Percentiles rank a stretch among this genome's conserved stretches.
phyloP scores from a whole-genome alignment of 2,113 vertebrate genomes.

The Tursiops truncatus region DNA sequence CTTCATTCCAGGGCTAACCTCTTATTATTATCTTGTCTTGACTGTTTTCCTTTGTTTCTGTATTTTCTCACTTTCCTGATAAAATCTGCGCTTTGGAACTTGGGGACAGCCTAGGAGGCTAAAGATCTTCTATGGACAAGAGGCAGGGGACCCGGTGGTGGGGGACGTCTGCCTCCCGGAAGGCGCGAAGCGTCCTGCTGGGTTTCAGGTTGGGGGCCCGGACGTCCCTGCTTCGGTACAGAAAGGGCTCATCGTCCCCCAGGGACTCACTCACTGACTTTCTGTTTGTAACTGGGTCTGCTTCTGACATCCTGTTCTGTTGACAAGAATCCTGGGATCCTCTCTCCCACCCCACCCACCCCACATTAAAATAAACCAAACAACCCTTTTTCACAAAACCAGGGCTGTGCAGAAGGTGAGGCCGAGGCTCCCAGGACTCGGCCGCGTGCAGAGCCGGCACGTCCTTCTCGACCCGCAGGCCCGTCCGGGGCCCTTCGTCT shows the following conservation, averaged over 20 bases:
- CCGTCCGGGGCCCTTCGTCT: not conserved
- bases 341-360: not conserved
- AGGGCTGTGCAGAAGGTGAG: not conserved
- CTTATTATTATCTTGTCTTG: accelerated
- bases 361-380: not conserved
- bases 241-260: not conserved
- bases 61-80: not conserved
- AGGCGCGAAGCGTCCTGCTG: no score
- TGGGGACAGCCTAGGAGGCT: not conserved
- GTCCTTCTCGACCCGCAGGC: no score
- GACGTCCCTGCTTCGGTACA: accelerated
- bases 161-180: not conserved
- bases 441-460: not conserved
- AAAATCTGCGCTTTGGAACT: not conserved
- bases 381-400: not conserved
- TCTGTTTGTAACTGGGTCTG: not conserved
- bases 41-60: not conserved
- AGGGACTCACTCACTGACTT: no score
- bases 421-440: accelerated
- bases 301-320: not conserved
- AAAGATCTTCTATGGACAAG: not conserved
- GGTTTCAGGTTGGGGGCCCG: not conserved
- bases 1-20: accelerated
- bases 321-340: not conserved
- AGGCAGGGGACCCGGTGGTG: not conserved